phyloP scores from a whole-genome alignment of 2,113 vertebrate species.

The Clarias magur region DNA sequence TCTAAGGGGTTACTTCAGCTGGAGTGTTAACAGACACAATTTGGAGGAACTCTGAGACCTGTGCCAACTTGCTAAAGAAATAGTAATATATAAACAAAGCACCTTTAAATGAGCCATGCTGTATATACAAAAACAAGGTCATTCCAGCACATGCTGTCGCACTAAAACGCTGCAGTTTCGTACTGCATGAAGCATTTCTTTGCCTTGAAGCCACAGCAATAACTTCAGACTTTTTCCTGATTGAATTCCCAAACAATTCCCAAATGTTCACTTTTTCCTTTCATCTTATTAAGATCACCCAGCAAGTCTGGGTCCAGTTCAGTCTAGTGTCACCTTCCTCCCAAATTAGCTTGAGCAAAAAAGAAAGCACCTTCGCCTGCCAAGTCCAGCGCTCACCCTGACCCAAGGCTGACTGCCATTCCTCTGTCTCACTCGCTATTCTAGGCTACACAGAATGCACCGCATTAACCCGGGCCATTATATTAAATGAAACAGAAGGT shows the following conservation, averaged over 20 bases:
- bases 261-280: slow-evolving; percentile 1
- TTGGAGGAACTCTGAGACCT: too few species aligned
- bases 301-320: slow-evolving; percentile 14
- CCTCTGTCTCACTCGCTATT: slow-evolving; percentile 30
- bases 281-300: slow-evolving; percentile 6
- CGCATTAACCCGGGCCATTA: slow-evolving; percentile 40
- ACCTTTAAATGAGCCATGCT: neutral
- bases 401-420: slow-evolving; percentile 15
- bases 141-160: neutral
- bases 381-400: neutral
- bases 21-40: too few species aligned
- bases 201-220: neutral
- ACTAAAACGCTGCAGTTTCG: neutral
- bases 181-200: neutral
- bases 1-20: too few species aligned
- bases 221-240: neutral
- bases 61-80: too few species aligned
- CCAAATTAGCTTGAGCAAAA: slow-evolving; percentile 26
- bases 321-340: slow-evolving; percentile 40
- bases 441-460: neutral
- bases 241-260: neutral
- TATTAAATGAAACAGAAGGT: slow-evolving; percentile 56
- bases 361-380: slow-evolving; percentile 28
- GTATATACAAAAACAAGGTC: neutral
- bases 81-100: neutral